A percentile compares a stretch with the other conserved stretches of the same genome.
These are phyloP conservation scores for Sardinella longiceps DNA, from an alignment of 2,797 vertebrate species.

Conservation along the genomic window DNA sequence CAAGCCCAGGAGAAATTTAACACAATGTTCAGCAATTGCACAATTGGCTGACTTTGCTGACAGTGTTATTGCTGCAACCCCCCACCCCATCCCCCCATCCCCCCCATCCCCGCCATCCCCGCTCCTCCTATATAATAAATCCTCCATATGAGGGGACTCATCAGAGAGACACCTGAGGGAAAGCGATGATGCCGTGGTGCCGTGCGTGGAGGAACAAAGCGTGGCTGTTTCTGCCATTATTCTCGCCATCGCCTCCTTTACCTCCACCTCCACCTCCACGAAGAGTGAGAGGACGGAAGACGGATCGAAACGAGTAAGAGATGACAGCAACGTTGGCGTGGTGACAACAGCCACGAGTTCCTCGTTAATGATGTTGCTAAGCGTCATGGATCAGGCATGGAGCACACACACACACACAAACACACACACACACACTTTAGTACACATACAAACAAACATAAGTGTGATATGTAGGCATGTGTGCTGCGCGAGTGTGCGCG, in stretches of 20 bases:
- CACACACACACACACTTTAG: background rate
- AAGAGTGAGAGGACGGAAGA: background rate
- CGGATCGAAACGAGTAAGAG: background rate
- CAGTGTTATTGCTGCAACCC: background rate
- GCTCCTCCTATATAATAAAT: background rate
- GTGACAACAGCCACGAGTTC: background rate
- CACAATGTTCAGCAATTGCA: constrained; percentile 5
- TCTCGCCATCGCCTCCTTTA: background rate
- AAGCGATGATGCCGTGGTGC: background rate
- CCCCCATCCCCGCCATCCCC: background rate
- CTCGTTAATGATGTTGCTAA: constrained; percentile 12
- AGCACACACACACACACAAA: background rate
- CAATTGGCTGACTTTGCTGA: constrained; percentile 13
- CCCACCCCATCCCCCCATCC: background rate
- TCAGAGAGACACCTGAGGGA: background rate
- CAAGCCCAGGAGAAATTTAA: background rate
- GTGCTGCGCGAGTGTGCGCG: background rate
- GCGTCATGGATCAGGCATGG: background rate
- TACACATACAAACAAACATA: background rate
- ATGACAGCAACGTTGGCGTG: constrained; percentile 15
- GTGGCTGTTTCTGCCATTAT: background rate
- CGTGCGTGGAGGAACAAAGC: constrained; percentile 16
- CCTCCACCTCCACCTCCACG: background rate
- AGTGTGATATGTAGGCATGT: background rate
- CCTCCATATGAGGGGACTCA: background rate